Evolutionary conservation across 2,797 vertebrate species (phyloP).

Genomic region (Clarias pachynema): DNA sequence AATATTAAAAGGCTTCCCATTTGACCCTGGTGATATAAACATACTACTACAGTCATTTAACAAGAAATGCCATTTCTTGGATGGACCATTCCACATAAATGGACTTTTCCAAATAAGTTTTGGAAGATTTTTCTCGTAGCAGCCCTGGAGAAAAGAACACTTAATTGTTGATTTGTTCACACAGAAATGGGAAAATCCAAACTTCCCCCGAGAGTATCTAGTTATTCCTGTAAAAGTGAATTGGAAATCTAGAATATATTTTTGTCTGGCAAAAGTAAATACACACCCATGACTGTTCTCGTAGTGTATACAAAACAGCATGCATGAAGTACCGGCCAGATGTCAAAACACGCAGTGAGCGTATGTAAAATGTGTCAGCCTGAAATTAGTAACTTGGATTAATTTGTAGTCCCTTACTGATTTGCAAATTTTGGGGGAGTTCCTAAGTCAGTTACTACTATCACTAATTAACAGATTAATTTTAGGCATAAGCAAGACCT

Average conservation of each 20-base stretch:
- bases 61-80: background rate
- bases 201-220: background rate
- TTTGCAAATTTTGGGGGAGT: background rate
- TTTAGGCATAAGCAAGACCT: background rate
- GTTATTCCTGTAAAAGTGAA: background rate
- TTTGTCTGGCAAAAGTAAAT: background rate
- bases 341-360: background rate
- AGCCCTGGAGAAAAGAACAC: background rate
- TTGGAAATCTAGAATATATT: background rate
- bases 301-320: background rate
- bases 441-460: background rate
- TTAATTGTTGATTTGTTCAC: background rate
- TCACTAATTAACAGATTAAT: background rate
- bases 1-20: background rate
- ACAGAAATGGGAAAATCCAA: background rate
- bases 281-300: background rate
- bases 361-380: background rate
- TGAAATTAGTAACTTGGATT: background rate
- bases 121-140: background rate
- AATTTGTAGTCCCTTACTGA: background rate
- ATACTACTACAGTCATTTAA: background rate
- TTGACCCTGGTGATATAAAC: background rate
- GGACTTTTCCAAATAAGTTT: background rate
- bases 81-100: background rate
- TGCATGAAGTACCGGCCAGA: background rate